Conservation (phyloP, 2,113 vertebrate genomes). For the Synodontis membranacea region DNA sequence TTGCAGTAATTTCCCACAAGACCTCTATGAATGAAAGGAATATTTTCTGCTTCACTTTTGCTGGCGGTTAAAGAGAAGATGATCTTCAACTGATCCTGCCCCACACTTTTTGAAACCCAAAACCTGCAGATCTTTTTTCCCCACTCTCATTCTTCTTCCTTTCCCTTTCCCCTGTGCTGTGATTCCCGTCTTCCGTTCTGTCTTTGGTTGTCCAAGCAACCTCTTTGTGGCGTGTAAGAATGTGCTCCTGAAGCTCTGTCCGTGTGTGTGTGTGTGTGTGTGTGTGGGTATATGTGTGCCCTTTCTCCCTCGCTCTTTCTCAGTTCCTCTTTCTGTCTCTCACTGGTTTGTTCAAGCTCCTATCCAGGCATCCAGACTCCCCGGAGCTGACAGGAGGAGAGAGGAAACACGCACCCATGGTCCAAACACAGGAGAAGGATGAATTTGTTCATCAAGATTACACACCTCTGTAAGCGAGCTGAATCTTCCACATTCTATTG, state of each 20-base stretch:
- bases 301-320: conserved; percentile 14
- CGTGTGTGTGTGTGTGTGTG: conserved; percentile 48
- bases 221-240: conserved; percentile 65
- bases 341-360: conserved; percentile 69
- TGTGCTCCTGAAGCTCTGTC: conserved; percentile 59
- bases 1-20: background rate
- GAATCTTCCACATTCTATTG: background rate
- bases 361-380: conserved; percentile 63
- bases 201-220: conserved; percentile 71
- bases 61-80: background rate
- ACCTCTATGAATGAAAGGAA: too few relatives aligned
- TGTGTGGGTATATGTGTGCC: background rate
- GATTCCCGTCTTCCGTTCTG: conserved; percentile 19
- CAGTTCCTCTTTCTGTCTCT: conserved; percentile 35
- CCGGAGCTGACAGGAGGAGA: conserved; percentile 53
- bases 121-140: background rate
- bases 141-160: background rate
- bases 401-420: background rate
- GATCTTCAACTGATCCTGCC: background rate
- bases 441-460: background rate
- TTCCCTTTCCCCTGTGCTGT: background rate
- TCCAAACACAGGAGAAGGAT: background rate
- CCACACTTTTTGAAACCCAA: background rate
- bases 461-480: background rate
- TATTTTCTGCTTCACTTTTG: background rate